phyloP scores from a whole-genome alignment of 2,888 invertebrate genomes.

The Ectobius pallidus region DNA sequence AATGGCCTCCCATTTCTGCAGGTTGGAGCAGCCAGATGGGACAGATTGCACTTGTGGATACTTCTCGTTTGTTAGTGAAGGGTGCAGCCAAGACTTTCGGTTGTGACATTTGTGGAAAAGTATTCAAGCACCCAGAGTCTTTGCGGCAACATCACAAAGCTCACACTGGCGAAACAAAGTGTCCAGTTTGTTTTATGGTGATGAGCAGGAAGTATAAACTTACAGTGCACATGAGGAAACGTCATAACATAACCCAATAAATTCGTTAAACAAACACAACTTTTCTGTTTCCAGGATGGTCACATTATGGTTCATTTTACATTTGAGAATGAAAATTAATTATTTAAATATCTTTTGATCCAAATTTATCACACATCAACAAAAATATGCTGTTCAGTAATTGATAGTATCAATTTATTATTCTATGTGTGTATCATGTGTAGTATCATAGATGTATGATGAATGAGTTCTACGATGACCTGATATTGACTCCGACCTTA shows the following conservation, averaged over 20 bases:
- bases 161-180: conserved; percentile 59
- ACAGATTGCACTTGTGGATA: conserved; percentile 26
- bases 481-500: too few relatives aligned
- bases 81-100: conserved; percentile 28
- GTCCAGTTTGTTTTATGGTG: conserved; percentile 53
- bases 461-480: too few relatives aligned
- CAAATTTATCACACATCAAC: too few relatives aligned
- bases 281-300: neutral
- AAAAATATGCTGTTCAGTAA: too few relatives aligned
- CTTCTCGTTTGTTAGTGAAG: conserved; percentile 23
- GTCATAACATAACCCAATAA: conserved; percentile 36
- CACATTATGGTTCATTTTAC: too few relatives aligned
- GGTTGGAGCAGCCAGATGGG: conserved; percentile 27
- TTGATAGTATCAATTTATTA: too few relatives aligned
- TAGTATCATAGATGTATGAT: too few relatives aligned
- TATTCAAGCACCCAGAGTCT: conserved; percentile 41
- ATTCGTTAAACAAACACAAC: too few relatives aligned
- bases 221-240: conserved; percentile 35
- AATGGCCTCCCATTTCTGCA: conserved; percentile 3
- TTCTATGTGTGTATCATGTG: too few relatives aligned
- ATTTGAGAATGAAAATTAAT: too few relatives aligned
- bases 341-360: too few relatives aligned
- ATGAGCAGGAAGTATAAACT: conserved; percentile 43
- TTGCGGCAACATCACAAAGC: conserved; percentile 49
- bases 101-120: conserved; percentile 40